Evolutionary conservation across 1,140 invertebrate species (phyloP).

Genomic region (Drosophila persimilis): DNA sequence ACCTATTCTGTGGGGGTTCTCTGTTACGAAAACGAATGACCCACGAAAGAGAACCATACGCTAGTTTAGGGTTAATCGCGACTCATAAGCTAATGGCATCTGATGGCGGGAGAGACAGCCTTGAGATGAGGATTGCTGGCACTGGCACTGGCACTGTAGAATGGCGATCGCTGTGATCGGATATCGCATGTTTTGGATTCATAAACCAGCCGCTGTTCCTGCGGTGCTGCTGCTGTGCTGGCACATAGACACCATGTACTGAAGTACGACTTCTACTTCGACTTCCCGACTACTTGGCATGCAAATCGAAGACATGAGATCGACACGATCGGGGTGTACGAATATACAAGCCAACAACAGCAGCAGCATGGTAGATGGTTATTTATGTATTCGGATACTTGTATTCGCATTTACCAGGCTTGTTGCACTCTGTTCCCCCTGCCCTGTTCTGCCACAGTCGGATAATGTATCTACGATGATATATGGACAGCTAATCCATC

Average conservation of each 20-base stretch:
- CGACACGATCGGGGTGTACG: conserved; percentile 36
- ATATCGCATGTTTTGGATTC: conserved; percentile 34
- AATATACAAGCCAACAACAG: conserved; percentile 10
- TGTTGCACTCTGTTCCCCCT: background rate
- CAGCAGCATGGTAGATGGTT: conserved; percentile 7
- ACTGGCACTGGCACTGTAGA: too few relatives aligned
- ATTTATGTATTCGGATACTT: conserved; percentile 37
- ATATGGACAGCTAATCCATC: conserved; percentile 54
- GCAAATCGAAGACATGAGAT: conserved; percentile 43
- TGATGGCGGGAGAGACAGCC: conserved; percentile 20
- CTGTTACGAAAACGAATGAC: background rate
- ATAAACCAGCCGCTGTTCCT: conserved; percentile 6
- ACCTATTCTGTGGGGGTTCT: too few relatives aligned
- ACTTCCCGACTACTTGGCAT: conserved; percentile 21
- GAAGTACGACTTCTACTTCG: conserved; percentile 4
- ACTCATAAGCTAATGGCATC: conserved; percentile 35
- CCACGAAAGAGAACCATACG: background rate
- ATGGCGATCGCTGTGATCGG: conserved; percentile 24
- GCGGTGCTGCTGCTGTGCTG: conserved; percentile 12
- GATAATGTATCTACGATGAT: conserved; percentile 54
- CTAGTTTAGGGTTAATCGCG: conserved; percentile 25
- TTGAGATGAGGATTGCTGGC: conserved; percentile 1
- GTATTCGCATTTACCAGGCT: background rate
- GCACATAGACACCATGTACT: conserved; percentile 2
- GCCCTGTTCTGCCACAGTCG: conserved; percentile 17